Percentiles rank a stretch among this genome's conserved stretches.
Conservation (phyloP, 1,140 invertebrate species). For the Cyphomyrmex costatus region DNA sequence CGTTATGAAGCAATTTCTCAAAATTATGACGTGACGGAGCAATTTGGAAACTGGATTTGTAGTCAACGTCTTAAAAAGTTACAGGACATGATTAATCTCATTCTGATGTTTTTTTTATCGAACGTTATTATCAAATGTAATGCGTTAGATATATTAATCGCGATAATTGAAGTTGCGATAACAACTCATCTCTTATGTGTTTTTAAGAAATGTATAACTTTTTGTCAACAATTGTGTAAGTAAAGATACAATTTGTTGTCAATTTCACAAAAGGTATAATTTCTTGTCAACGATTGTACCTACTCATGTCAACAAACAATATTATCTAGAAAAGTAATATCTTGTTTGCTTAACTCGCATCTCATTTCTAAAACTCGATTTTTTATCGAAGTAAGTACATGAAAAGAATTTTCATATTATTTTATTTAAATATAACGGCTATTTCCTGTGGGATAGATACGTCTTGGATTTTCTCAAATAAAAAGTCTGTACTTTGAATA, state of each 20-base stretch:
- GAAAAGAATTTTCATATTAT: no score
- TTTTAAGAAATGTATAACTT: background rate
- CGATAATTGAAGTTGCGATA: background rate
- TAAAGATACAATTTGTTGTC: no score
- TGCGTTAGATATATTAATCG: background rate
- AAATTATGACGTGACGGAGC: no score
- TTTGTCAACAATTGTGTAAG: background rate
- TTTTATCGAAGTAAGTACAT: background rate
- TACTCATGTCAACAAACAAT: background rate
- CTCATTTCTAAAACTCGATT: background rate
- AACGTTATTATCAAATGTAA: background rate
- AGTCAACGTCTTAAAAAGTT: no score
- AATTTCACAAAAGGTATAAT: no score
- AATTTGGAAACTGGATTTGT: no score
- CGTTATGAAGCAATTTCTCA: no score
- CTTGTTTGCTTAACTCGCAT: background rate
- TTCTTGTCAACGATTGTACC: no score
- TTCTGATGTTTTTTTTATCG: no score
- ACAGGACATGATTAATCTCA: no score
- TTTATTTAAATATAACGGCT: slow-evolving; percentile 26
- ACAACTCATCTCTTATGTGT: background rate
- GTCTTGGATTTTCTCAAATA: background rate
- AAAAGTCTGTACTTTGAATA: background rate
- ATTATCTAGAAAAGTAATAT: background rate
- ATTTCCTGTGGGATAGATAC: background rate